Percentiles rank a stretch among this genome's conserved stretches.
These are phyloP conservation scores for Lycaon pictus DNA, from an alignment of 2,113 vertebrate genomes.

Conservation along the genomic window DNA sequence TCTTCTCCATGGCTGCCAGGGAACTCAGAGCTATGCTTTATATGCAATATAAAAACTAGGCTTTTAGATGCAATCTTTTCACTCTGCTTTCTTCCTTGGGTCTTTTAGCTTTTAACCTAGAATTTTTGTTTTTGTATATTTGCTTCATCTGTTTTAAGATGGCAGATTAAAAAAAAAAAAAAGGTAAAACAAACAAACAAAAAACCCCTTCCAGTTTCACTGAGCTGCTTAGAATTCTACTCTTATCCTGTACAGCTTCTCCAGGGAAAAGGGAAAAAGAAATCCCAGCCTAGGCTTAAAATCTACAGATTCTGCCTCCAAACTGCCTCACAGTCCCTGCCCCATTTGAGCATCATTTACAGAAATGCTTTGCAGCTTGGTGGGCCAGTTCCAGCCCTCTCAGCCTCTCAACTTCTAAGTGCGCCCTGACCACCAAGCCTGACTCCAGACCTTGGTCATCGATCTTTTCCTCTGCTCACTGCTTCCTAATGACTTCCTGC, in stretches of 20 bases:
- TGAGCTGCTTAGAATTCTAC: not conserved
- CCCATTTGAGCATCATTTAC: not conserved
- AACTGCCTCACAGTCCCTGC: too few relatives aligned
- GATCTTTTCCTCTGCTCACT: not conserved
- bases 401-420: not conserved
- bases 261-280: not conserved
- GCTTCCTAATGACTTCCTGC: not conserved
- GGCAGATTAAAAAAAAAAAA: not conserved
- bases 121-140: not conserved
- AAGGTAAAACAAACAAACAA: too few relatives aligned
- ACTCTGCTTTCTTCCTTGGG: not conserved
- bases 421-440: too few relatives aligned
- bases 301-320: not conserved
- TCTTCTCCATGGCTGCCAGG: constrained; percentile 12
- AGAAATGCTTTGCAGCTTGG: not conserved
- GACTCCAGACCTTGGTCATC: not conserved
- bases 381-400: not conserved
- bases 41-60: not conserved
- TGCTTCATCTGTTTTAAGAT: not conserved
- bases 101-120: not conserved
- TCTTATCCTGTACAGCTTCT: not conserved
- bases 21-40: not conserved
- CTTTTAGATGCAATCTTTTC: not conserved
- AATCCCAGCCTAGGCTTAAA: not conserved
- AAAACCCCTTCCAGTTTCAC: not conserved